Conservation (phyloP, 2,797 vertebrate genomes). For the Oryzias sinensis region DNA sequence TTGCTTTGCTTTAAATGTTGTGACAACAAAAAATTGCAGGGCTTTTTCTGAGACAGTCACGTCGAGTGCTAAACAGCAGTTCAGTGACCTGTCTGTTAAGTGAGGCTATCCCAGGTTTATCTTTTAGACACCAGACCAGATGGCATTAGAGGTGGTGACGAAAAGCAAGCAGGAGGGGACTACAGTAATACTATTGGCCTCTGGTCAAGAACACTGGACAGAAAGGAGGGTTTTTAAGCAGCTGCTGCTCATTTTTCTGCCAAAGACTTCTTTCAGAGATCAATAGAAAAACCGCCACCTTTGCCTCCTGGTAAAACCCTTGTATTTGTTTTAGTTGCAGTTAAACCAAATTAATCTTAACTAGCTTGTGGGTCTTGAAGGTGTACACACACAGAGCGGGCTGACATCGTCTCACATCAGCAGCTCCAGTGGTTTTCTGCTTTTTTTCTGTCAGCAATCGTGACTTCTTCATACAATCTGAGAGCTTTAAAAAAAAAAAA, state of each 20-base stretch:
- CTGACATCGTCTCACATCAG: slow-evolving; percentile 11
- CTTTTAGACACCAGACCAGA: slow-evolving; percentile 49
- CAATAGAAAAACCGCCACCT: slow-evolving; percentile 14
- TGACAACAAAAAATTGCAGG: too few relatives aligned
- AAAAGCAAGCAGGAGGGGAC: slow-evolving; percentile 61
- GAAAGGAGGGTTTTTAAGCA: slow-evolving; percentile 16
- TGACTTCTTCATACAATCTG: slow-evolving; percentile 6
- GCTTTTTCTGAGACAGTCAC: background rate
- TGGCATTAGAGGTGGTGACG: slow-evolving; percentile 56
- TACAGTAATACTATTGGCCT: slow-evolving; percentile 45
- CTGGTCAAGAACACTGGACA: slow-evolving; percentile 26
- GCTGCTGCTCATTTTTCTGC: slow-evolving; percentile 1
- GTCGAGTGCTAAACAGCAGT: slow-evolving; percentile 17
- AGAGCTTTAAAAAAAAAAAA: slow-evolving; percentile 34
- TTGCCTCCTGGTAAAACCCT: slow-evolving; percentile 15
- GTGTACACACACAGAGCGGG: slow-evolving; percentile 25
- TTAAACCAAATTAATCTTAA: slow-evolving; percentile 40
- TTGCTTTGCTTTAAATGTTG: too few relatives aligned
- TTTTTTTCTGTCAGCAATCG: background rate
- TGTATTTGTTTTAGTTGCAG: slow-evolving; percentile 14
- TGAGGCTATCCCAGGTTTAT: slow-evolving; percentile 45
- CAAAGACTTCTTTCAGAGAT: slow-evolving; percentile 1
- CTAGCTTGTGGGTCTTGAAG: slow-evolving; percentile 40
- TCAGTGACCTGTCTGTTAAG: slow-evolving; percentile 30
- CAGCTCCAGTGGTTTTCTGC: background rate